These are phyloP conservation scores for Amphiprion clarkii DNA, from an alignment of 2,797 vertebrate species.

Conservation along the genomic window DNA sequence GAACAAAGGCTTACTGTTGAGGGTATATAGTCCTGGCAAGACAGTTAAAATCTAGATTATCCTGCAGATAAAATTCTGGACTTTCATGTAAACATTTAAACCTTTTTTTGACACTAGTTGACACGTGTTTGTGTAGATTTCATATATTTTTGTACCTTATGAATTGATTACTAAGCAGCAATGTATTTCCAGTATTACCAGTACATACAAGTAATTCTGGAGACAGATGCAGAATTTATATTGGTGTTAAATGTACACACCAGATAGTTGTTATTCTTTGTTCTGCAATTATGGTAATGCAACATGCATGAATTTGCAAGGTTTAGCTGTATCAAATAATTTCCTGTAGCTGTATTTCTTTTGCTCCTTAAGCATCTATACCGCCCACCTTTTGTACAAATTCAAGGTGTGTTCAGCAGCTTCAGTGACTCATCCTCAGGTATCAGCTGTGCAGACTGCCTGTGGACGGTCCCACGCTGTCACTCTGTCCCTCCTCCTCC, in stretches of 20 bases:
- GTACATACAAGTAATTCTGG: background rate
- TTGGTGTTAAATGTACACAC: background rate
- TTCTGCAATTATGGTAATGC: background rate
- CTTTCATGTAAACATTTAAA: background rate
- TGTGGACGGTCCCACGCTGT: slow-evolving; percentile 53
- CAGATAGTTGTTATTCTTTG: background rate
- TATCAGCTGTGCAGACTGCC: slow-evolving; percentile 59
- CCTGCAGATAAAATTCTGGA: background rate
- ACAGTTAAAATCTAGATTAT: background rate
- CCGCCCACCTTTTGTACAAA: slow-evolving; percentile 55
- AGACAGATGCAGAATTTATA: background rate
- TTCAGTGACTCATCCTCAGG: slow-evolving; percentile 60
- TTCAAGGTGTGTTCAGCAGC: slow-evolving; percentile 47
- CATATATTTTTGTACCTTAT: background rate
- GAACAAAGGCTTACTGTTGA: background rate
- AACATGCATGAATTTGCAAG: slow-evolving; percentile 5
- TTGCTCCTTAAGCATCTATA: slow-evolving; percentile 13
- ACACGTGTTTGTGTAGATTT: background rate
- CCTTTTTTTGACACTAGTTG: background rate
- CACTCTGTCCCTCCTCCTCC: slow-evolving; percentile 67
- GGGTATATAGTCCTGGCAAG: background rate
- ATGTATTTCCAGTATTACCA: background rate
- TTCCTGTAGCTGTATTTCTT: slow-evolving; percentile 13
- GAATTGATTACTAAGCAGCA: too few species aligned
- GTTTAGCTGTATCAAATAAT: slow-evolving; percentile 23